These are phyloP conservation scores for Charaxes varanes DNA, from an alignment of 1,140 invertebrate genomes.

Conservation along the genomic window DNA sequence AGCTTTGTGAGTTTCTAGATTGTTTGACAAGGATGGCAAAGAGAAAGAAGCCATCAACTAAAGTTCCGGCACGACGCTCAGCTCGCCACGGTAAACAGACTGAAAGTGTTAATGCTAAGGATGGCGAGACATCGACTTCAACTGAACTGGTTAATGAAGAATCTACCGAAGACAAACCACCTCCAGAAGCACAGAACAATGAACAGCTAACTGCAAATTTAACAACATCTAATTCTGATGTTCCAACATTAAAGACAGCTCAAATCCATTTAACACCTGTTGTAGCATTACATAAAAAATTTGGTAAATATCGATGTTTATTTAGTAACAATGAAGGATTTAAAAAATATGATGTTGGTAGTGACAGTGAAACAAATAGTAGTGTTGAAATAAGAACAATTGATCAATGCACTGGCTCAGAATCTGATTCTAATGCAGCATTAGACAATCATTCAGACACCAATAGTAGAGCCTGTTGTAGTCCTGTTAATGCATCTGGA, in stretches of 20 bases:
- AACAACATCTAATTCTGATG: slow-evolving; percentile 21
- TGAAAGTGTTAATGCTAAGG: slow-evolving; percentile 22
- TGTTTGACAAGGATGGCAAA: slow-evolving; percentile 58
- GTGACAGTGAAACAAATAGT: slow-evolving; percentile 70
- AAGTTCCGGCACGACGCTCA: slow-evolving; percentile 43
- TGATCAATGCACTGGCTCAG: slow-evolving; percentile 66
- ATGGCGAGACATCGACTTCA: slow-evolving; percentile 34
- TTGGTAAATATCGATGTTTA: slow-evolving; percentile 69
- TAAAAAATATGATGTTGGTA: slow-evolving; percentile 57
- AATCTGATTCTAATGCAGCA: slow-evolving; percentile 67
- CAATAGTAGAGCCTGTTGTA: slow-evolving; percentile 38
- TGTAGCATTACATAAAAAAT: slow-evolving; percentile 66
- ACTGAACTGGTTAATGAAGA: slow-evolving; percentile 24
- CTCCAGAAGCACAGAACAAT: slow-evolving; percentile 17
- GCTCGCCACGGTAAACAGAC: slow-evolving; percentile 51
- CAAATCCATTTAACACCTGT: slow-evolving; percentile 28
- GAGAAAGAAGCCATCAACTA: slow-evolving; percentile 50
- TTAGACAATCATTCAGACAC: slow-evolving; percentile 49
- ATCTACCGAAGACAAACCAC: slow-evolving; percentile 19
- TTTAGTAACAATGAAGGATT: slow-evolving; percentile 55
- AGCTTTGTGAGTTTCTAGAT: slow-evolving; percentile 33
- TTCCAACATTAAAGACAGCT: slow-evolving; percentile 24
- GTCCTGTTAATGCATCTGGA: slow-evolving; percentile 37
- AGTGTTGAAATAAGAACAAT: slow-evolving; percentile 64
- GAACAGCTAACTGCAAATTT: slow-evolving; percentile 13